A percentile compares a stretch with the other conserved stretches of the same genome.
phyloP scores from a whole-genome alignment of 2,113 vertebrate species.

The Cercocebus atys region DNA sequence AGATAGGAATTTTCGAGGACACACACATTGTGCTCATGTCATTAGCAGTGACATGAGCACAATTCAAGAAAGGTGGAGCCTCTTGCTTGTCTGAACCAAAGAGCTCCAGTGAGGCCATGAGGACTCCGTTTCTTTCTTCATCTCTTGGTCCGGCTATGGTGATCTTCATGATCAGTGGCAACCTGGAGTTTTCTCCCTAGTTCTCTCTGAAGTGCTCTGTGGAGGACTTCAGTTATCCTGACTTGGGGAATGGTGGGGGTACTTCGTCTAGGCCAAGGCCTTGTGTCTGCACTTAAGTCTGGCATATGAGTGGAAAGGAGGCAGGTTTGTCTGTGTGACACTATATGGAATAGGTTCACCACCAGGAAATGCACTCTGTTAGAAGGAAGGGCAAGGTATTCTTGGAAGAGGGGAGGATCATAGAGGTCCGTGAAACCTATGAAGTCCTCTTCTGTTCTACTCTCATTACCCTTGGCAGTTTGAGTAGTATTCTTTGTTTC shows the following conservation, averaged over 20 bases:
- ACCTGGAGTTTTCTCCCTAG: neutral
- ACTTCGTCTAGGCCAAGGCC: neutral
- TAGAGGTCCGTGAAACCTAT: neutral
- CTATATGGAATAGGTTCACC: neutral
- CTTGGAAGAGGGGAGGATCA: neutral
- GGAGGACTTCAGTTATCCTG: neutral
- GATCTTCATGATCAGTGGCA: neutral
- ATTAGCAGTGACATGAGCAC: neutral
- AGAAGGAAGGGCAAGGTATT: neutral
- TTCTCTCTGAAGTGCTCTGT: neutral
- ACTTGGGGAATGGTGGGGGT: neutral
- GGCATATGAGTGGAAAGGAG: neutral
- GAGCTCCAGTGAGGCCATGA: neutral
- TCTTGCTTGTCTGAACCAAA: neutral
- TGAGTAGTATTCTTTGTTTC: neutral
- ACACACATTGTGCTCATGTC: neutral
- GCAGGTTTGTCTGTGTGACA: no score
- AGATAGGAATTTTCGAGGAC: neutral
- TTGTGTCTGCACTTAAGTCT: neutral
- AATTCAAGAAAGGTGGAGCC: neutral
- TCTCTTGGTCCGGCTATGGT: neutral
- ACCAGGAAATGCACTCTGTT: neutral
- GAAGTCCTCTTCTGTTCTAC: neutral
- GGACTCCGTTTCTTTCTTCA: neutral
- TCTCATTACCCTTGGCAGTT: neutral